Evolutionary conservation across 2,113 vertebrate genomes (phyloP).

Genomic region (Sorex araneus): DNA sequence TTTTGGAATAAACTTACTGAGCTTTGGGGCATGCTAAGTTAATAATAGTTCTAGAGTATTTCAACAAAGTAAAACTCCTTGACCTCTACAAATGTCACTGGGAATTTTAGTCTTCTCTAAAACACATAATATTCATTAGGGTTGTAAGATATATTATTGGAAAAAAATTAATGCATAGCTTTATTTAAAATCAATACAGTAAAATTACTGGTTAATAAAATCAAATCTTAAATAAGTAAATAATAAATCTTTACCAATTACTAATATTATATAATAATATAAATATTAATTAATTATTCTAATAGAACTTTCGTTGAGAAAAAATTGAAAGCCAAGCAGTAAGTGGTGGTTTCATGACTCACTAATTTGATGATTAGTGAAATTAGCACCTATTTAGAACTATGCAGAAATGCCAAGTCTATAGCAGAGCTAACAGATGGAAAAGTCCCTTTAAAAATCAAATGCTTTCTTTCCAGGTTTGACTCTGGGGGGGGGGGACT

Average conservation of each 20-base stretch:
- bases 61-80: not conserved
- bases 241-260: too few relatives aligned
- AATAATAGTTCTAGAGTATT: not conserved
- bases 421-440: not conserved
- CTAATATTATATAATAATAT: too few relatives aligned
- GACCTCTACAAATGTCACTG: not conserved
- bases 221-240: not conserved
- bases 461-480: too few relatives aligned
- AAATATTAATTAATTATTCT: too few relatives aligned
- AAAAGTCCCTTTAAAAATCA: conserved; percentile 16
- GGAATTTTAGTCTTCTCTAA: not conserved
- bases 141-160: not conserved
- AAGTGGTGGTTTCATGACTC: not conserved
- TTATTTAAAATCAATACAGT: not conserved
- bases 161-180: not conserved
- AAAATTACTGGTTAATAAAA: not conserved
- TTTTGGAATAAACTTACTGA: not conserved
- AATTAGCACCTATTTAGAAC: not conserved
- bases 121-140: not conserved
- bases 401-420: not conserved
- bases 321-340: not conserved
- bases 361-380: not conserved
- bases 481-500: too few relatives aligned
- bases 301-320: not conserved
- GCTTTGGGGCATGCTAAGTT: not conserved